A percentile compares a stretch with the other conserved stretches of the same genome.
These are phyloP conservation scores for Blastomussa wellsi DNA, from an alignment of 92 coral and sea anemone species.

Conservation along the genomic window DNA sequence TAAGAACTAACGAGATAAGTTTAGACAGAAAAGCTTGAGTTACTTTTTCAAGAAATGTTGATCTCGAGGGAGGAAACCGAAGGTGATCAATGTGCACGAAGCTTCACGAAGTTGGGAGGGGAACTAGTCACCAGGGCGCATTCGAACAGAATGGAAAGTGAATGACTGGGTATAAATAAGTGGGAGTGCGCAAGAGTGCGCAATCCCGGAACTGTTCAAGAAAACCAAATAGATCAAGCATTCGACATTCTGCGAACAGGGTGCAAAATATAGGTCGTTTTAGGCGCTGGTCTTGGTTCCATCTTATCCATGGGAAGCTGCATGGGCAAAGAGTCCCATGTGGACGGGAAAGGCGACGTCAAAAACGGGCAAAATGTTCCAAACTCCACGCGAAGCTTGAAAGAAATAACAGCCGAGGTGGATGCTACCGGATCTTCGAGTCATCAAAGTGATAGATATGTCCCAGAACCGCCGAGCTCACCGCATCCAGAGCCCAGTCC, in stretches of 20 bases:
- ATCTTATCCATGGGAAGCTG: constrained; percentile 82
- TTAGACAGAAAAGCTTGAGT: neutral
- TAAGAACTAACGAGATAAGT: neutral
- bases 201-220: constrained; percentile 74
- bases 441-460: constrained; percentile 1
- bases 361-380: constrained; percentile 38
- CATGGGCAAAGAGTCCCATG: constrained; percentile 63
- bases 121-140: constrained; percentile 36
- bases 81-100: constrained; percentile 28
- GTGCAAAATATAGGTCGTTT: neutral
- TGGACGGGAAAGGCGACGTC: constrained; percentile 2
- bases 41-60: neutral
- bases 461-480: constrained; percentile 47
- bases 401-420: constrained; percentile 40
- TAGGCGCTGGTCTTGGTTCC: constrained; percentile 8
- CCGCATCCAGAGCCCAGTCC: constrained; percentile 60
- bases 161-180: constrained; percentile 27
- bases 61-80: constrained; percentile 53
- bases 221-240: neutral
- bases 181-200: constrained; percentile 54
- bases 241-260: constrained; percentile 4
- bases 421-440: neutral
- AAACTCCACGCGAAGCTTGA: constrained; percentile 39
- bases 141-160: neutral
- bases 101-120: constrained; percentile 54